These are phyloP conservation scores for Haemorhous mexicanus DNA, from an alignment of 2,113 vertebrate genomes.

Conservation along the genomic window DNA sequence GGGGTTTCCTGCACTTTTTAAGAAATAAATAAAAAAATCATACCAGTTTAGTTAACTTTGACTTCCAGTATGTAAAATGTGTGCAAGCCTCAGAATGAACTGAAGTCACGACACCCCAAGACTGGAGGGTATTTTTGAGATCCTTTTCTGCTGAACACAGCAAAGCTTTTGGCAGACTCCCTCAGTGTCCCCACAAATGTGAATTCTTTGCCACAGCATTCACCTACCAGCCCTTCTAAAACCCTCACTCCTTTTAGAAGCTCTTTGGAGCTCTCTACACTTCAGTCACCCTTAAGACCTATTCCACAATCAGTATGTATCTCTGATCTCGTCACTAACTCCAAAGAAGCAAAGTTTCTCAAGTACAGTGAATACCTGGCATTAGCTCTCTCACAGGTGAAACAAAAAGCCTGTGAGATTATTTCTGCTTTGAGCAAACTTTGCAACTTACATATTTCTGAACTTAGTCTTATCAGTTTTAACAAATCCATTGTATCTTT, in stretches of 20 bases:
- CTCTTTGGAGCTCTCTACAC: not conserved
- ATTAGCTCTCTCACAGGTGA: not conserved
- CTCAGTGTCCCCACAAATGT: not conserved
- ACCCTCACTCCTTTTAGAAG: not conserved
- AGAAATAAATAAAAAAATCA: not conserved
- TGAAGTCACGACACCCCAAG: not conserved
- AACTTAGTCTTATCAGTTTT: not conserved
- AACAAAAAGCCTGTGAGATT: not conserved
- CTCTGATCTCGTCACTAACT: not conserved
- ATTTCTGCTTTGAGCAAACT: not conserved
- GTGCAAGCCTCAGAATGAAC: not conserved
- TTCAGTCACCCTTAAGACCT: not conserved
- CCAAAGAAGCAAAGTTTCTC: not conserved
- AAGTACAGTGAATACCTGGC: not conserved
- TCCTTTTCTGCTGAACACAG: not conserved
- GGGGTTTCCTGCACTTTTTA: not conserved
- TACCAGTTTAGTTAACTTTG: not conserved
- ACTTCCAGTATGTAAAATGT: not conserved
- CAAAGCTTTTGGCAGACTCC: not conserved
- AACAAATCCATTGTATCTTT: not conserved
- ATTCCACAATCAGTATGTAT: conserved; percentile 15
- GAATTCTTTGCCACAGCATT: not conserved
- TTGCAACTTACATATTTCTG: not conserved
- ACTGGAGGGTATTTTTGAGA: not conserved
- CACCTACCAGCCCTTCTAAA: not conserved